A percentile compares a stretch with the other conserved stretches of the same genome.
Conservation (phyloP, 1,140 invertebrate species). For the Battus philenor region DNA sequence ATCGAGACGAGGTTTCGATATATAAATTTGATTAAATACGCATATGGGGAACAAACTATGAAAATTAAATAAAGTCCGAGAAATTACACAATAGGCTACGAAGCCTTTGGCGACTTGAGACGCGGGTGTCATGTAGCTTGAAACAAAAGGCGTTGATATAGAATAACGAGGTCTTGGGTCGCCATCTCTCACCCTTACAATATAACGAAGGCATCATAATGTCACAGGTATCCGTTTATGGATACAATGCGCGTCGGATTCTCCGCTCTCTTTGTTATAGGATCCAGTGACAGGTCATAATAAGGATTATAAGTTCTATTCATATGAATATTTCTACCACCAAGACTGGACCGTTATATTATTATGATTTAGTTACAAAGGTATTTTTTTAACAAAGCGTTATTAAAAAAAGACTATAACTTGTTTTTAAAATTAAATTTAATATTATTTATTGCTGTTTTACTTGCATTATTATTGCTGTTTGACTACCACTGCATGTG, state of each 20-base stretch:
- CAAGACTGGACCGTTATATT: not conserved
- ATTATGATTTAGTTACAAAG: not conserved
- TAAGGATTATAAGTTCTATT: not conserved
- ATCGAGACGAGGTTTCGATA: too few relatives aligned
- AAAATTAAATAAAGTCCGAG: too few relatives aligned
- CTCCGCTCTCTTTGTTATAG: constrained; percentile 1
- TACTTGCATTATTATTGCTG: too few relatives aligned
- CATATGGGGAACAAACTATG: too few relatives aligned
- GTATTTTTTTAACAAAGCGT: too few relatives aligned
- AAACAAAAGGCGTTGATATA: not conserved
- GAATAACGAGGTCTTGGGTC: not conserved
- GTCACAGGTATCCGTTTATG: constrained; percentile 5
- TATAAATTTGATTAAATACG: too few relatives aligned
- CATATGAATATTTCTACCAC: not conserved
- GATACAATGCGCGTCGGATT: constrained; percentile 6
- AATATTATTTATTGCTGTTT: too few relatives aligned
- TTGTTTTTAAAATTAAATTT: too few relatives aligned
- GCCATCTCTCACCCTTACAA: not conserved
- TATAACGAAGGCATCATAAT: constrained; percentile 4
- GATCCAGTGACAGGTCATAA: not conserved
- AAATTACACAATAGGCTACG: too few relatives aligned
- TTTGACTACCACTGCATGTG: too few relatives aligned
- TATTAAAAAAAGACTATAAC: too few relatives aligned
- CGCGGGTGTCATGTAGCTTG: not conserved
- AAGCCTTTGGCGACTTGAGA: too few relatives aligned